These are phyloP conservation scores for Amia ocellicauda DNA, from an alignment of 2,113 vertebrate genomes.

Conservation along the genomic window DNA sequence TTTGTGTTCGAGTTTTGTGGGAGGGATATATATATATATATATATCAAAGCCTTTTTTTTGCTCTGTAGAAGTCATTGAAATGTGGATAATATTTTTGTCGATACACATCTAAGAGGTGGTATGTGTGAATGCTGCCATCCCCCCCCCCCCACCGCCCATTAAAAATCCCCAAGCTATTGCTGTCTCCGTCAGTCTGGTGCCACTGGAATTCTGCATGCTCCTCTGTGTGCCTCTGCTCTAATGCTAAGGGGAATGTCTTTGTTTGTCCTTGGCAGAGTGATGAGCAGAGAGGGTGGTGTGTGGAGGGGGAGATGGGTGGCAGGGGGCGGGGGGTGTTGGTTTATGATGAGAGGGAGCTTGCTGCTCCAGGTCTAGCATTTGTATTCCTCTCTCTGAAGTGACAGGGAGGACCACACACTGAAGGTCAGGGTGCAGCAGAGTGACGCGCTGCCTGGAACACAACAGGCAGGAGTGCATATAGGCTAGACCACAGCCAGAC, in stretches of 20 bases:
- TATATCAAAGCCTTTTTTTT: too few relatives aligned
- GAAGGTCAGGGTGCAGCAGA: slow-evolving; percentile 36
- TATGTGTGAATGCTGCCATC: too few relatives aligned
- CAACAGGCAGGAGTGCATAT: too few relatives aligned
- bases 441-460: slow-evolving; percentile 23
- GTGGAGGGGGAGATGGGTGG: slow-evolving; percentile 28
- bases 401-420: slow-evolving; percentile 34
- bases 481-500: too few relatives aligned
- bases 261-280: slow-evolving; percentile 66
- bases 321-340: slow-evolving; percentile 7
- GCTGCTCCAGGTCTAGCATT: slow-evolving; percentile 56
- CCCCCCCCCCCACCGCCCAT: neutral
- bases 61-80: too few relatives aligned
- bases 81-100: too few relatives aligned
- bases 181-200: slow-evolving; percentile 31
- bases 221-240: slow-evolving; percentile 19
- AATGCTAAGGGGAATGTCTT: slow-evolving; percentile 55
- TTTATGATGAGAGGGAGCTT: slow-evolving; percentile 20
- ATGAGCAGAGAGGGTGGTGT: slow-evolving; percentile 24
- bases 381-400: slow-evolving; percentile 66
- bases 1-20: too few relatives aligned
- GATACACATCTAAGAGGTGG: too few relatives aligned
- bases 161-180: neutral
- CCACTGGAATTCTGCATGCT: slow-evolving; percentile 41
- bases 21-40: too few relatives aligned